phyloP scores from a whole-genome alignment of 2,113 vertebrate genomes.

The Ornithorhynchus anatinus region DNA sequence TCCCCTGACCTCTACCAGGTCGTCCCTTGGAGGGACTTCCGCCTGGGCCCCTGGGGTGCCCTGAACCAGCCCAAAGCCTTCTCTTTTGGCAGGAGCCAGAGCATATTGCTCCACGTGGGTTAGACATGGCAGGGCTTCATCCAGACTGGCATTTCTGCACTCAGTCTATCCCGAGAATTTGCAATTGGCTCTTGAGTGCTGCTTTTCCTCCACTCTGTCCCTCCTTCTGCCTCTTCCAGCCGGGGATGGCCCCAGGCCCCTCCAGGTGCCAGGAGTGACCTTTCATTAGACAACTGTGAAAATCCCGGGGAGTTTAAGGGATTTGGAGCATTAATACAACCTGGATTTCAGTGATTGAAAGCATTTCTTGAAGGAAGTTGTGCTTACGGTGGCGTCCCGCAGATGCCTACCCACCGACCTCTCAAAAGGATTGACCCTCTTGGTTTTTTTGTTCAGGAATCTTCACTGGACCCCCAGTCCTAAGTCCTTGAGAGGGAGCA shows the following conservation, averaged over 20 bases:
- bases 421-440: not conserved
- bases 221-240: no score
- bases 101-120: no score
- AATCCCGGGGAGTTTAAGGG: constrained; percentile 44
- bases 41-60: no score
- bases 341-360: constrained; percentile 54
- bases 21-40: no score
- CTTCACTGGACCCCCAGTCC: constrained; percentile 28
- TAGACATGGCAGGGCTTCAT: no score
- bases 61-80: no score
- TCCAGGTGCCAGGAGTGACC: not conserved
- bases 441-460: not conserved
- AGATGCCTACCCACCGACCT: constrained; percentile 9
- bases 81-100: no score
- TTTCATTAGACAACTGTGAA: constrained; percentile 30
- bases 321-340: constrained; percentile 51
- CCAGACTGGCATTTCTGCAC: no score
- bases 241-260: not conserved
- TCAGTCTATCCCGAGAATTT: no score
- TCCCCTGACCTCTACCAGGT: not conserved
- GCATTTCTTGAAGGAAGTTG: constrained; percentile 40
- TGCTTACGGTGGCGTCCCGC: constrained; percentile 1
- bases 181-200: no score
- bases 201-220: no score
- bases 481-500: no score